These are phyloP conservation scores for Colistium nudipinnis DNA, from an alignment of 2,113 vertebrate species.

Conservation along the genomic window DNA sequence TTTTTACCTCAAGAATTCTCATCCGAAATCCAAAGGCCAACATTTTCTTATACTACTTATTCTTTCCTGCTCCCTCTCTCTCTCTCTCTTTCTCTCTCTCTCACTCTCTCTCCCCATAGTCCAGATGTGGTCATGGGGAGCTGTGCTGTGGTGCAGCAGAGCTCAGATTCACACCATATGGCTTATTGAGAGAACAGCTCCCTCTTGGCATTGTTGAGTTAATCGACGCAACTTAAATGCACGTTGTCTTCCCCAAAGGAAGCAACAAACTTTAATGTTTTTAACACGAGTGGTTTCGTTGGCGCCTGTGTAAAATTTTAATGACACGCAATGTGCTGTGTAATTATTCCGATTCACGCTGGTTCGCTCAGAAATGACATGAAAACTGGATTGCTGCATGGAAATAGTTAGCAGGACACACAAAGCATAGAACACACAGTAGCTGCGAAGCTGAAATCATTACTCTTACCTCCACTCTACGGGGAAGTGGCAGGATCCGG, in stretches of 20 bases:
- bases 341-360: slow-evolving; percentile 5
- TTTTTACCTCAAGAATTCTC: slow-evolving; percentile 10
- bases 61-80: not conserved
- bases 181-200: slow-evolving; percentile 16
- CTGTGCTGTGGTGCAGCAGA: slow-evolving; percentile 32
- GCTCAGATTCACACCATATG: slow-evolving; percentile 47
- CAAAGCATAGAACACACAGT: not conserved
- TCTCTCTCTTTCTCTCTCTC: not conserved
- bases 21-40: slow-evolving; percentile 6
- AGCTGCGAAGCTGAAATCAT: not conserved
- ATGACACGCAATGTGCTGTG: not conserved
- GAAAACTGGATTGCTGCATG: not conserved
- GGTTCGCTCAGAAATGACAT: not conserved
- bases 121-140: slow-evolving; percentile 48
- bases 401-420: not conserved
- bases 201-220: slow-evolving; percentile 13
- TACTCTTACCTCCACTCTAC: slow-evolving; percentile 79
- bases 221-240: slow-evolving; percentile 10
- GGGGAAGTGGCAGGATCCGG: slow-evolving; percentile 66
- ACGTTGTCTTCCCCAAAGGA: slow-evolving; percentile 9
- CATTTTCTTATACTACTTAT: too few species aligned
- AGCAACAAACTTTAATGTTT: not conserved
- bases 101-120: not conserved
- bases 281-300: not conserved
- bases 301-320: not conserved